These are phyloP conservation scores for Tetranychus cinnabarinus DNA, from an alignment of 1,140 invertebrate species.

Conservation along the genomic window DNA sequence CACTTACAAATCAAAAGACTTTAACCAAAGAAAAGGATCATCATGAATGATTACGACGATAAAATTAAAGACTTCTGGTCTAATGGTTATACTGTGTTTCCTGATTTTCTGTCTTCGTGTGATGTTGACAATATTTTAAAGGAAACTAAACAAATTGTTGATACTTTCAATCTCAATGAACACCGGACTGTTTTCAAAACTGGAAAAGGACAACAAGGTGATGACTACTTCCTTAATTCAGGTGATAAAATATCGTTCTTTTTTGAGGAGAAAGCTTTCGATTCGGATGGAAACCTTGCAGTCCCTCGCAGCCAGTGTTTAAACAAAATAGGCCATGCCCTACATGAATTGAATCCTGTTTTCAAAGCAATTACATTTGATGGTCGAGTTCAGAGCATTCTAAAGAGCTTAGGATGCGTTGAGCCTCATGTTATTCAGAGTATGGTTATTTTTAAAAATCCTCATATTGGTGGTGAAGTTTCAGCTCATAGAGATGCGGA, in stretches of 20 bases:
- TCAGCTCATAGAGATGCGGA: conserved; percentile 61
- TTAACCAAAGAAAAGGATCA: too few relatives aligned
- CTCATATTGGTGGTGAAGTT: conserved; percentile 54
- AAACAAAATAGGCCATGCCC: conserved; percentile 69
- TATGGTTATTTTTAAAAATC: conserved; percentile 97
- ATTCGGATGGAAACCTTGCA: conserved; percentile 36
- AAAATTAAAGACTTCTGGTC: too few relatives aligned
- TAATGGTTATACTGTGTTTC: not conserved
- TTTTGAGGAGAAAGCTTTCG: conserved; percentile 61
- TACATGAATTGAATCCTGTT: conserved; percentile 57
- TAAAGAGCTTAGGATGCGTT: conserved; percentile 31
- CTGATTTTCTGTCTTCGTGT: not conserved
- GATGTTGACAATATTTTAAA: not conserved
- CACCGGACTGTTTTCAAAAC: conserved; percentile 6
- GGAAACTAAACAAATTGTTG: not conserved
- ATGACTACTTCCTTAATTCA: conserved; percentile 63
- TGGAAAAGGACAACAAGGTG: not conserved
- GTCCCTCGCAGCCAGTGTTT: conserved; percentile 40
- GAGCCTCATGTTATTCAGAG: conserved; percentile 72
- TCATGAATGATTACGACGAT: too few relatives aligned
- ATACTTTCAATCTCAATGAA: not conserved
- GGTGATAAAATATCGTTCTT: conserved; percentile 78
- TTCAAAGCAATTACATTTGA: conserved; percentile 62
- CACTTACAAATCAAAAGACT: too few relatives aligned
- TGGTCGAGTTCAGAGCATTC: conserved; percentile 43